A percentile compares a stretch with the other conserved stretches of the same genome.
Conservation (phyloP, 2,113 vertebrate genomes). For the Macaca fascicularis region T2T-MFA8v1.1 NC_088375.1:159015001-159015500, state of each 20-base stretch:
- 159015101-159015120: background rate
- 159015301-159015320: background rate
- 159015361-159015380: background rate
- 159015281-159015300: background rate
- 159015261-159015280: background rate
- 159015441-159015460: background rate
- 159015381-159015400: background rate
- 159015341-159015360: background rate
- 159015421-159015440: background rate
- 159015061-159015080: background rate
- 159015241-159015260: background rate
- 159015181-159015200: background rate
- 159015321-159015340: background rate
- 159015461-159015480: background rate
- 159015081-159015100: background rate
- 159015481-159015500: background rate
- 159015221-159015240: background rate
- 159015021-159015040: background rate
- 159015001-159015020: background rate
- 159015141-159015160: background rate
- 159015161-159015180: background rate
- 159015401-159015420: background rate
- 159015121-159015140: background rate
- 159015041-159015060: background rate
- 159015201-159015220: background rate